These are phyloP conservation scores for Phyllostomus hastatus DNA, from an alignment of 2,113 vertebrate species.

Conservation along the genomic window DNA sequence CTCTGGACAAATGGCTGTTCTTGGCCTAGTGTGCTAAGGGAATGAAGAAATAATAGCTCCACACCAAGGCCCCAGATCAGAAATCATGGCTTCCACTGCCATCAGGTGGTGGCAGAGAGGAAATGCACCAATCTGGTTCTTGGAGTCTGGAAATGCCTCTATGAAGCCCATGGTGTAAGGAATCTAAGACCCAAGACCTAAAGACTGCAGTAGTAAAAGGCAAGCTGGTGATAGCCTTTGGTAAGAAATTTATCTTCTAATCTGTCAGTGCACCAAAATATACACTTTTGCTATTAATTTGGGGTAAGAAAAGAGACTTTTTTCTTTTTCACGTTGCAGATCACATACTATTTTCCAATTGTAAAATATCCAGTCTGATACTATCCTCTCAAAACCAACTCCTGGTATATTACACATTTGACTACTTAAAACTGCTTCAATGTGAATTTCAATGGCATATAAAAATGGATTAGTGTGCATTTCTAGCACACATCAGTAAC, in stretches of 20 bases:
- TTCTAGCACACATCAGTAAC: conserved; percentile 32
- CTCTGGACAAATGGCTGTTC: conserved; percentile 60
- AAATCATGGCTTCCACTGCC: conserved; percentile 66
- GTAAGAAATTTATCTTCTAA: background rate
- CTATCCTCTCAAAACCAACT: background rate
- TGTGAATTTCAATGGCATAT: background rate
- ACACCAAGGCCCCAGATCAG: background rate
- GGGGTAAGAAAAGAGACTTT: background rate
- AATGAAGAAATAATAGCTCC: conserved; percentile 56
- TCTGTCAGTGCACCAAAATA: background rate
- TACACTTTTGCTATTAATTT: conserved; percentile 1
- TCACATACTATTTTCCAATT: conserved; percentile 12
- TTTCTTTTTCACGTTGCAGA: conserved; percentile 19
- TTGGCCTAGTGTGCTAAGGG: conserved; percentile 37
- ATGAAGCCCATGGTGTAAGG: background rate
- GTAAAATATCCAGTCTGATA: background rate
- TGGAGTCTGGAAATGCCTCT: conserved; percentile 20
- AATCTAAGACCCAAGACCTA: conserved; percentile 45
- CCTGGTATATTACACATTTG: background rate
- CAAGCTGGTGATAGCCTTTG: background rate
- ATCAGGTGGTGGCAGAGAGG: conserved; percentile 39
- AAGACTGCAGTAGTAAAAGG: background rate
- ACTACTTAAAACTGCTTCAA: background rate
- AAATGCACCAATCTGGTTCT: conserved; percentile 21
- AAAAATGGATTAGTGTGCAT: background rate